Evolutionary conservation across 2,888 invertebrate genomes (phyloP).

Genomic region (Lasius platythorax): DNA sequence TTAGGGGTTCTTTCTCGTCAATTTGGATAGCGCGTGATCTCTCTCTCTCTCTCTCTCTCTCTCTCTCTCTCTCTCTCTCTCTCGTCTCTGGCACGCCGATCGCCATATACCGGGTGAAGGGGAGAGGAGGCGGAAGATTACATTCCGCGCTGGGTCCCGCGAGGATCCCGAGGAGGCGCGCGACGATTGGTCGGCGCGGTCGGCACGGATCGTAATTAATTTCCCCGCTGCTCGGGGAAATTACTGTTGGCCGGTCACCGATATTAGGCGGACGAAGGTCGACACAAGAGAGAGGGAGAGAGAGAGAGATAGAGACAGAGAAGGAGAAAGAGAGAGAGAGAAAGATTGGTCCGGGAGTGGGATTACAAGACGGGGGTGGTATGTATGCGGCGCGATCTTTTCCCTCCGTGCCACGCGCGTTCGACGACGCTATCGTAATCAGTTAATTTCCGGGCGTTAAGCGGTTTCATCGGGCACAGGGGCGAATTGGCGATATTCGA

Average conservation of each 20-base stretch:
- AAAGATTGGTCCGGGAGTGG: background rate
- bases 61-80: background rate
- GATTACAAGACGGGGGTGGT: background rate
- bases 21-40: background rate
- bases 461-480: constrained; percentile 32
- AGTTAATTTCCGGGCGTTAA: constrained; percentile 55
- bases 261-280: constrained; percentile 21
- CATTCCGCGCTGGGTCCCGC: constrained; percentile 30
- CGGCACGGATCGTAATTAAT: constrained; percentile 44
- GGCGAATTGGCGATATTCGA: constrained; percentile 45
- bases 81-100: background rate
- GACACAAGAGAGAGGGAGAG: background rate
- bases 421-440: constrained; percentile 52
- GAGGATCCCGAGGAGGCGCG: background rate
- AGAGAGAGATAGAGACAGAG: background rate
- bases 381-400: constrained; percentile 20
- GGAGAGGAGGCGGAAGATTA: constrained; percentile 18
- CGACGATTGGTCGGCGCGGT: constrained; percentile 28
- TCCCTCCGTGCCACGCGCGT: constrained; percentile 3
- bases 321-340: background rate
- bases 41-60: background rate
- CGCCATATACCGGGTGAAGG: background rate
- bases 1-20: background rate
- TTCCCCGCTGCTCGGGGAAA: constrained; percentile 25
- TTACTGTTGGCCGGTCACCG: constrained; percentile 7